Evolutionary conservation across 2,888 invertebrate genomes (phyloP).

Genomic region (Falcaria lacertinaria): DNA sequence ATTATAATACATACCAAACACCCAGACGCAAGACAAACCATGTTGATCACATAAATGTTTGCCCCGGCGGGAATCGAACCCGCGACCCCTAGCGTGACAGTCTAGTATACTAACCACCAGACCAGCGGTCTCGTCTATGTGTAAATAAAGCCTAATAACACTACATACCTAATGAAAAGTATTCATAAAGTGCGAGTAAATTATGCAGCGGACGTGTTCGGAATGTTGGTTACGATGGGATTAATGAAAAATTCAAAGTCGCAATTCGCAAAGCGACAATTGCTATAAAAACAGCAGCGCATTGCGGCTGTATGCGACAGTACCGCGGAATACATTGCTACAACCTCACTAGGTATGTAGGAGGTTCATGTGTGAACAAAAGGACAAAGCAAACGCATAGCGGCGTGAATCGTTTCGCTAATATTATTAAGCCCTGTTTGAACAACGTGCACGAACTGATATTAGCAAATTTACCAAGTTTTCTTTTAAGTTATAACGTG

Average conservation of each 20-base stretch:
- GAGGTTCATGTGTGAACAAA: neutral
- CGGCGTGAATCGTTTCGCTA: neutral
- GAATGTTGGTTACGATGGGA: constrained; percentile 9
- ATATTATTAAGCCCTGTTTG: neutral
- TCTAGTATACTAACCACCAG: too few relatives aligned
- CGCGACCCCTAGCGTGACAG: too few relatives aligned
- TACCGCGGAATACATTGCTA: constrained; percentile 5
- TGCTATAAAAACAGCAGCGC: constrained; percentile 37
- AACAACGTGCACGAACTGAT: neutral
- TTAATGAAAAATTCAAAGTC: constrained; percentile 27
- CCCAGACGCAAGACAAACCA: too few relatives aligned
- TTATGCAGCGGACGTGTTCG: constrained; percentile 18
- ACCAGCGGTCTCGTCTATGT: too few relatives aligned
- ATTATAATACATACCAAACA: too few relatives aligned
- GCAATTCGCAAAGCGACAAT: constrained; percentile 9
- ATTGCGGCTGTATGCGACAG: constrained; percentile 44
- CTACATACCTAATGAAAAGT: constrained; percentile 4
- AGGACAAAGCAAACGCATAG: constrained; percentile 2
- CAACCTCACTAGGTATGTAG: neutral
- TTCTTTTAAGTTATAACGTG: neutral
- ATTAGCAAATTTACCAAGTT: neutral
- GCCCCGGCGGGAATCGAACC: too few relatives aligned
- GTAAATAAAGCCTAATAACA: neutral
- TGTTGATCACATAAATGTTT: too few relatives aligned
- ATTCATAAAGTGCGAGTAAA: constrained; percentile 17